These are phyloP conservation scores for Acromyrmex charruanus DNA, from an alignment of 1,140 invertebrate genomes.

Conservation along the genomic window DNA sequence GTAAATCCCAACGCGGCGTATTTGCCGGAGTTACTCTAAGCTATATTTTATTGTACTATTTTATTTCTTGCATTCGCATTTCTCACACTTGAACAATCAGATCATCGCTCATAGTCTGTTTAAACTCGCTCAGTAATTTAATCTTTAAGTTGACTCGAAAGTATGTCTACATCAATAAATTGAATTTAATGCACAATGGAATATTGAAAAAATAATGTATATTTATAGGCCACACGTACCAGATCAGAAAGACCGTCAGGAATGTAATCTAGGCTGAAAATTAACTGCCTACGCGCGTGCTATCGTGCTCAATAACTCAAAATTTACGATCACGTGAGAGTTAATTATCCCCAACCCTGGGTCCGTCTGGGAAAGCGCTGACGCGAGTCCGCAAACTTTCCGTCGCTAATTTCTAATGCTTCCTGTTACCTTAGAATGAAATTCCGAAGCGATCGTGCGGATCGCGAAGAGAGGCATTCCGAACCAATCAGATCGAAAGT, in stretches of 20 bases:
- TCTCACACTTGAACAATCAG: neutral
- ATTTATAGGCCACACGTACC: slow-evolving; percentile 21
- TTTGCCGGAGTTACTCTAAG: no score
- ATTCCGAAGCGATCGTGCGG: neutral
- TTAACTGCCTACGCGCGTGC: slow-evolving; percentile 17
- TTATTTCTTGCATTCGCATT: slow-evolving; percentile 19
- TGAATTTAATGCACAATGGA: slow-evolving; percentile 18
- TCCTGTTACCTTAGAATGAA: neutral
- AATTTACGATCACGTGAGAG: slow-evolving; percentile 10
- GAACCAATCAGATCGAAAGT: neutral
- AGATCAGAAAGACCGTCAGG: neutral
- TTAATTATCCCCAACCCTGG: slow-evolving; percentile 25
- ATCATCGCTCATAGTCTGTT: slow-evolving; percentile 36
- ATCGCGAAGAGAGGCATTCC: neutral
- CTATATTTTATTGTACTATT: neutral
- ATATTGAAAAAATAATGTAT: slow-evolving; percentile 22
- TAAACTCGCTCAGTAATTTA: slow-evolving; percentile 42
- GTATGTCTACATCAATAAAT: slow-evolving; percentile 26
- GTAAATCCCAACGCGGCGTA: no score
- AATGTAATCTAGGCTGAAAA: slow-evolving; percentile 15
- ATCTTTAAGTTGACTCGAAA: neutral
- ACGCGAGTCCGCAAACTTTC: neutral
- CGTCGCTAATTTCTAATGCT: slow-evolving; percentile 3
- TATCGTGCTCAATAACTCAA: slow-evolving; percentile 23
- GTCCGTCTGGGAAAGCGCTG: neutral